Percentiles rank a stretch among this genome's conserved stretches.
Evolutionary conservation across 2,797 vertebrate species (phyloP).

Genomic region (Alosa sapidissima): DNA sequence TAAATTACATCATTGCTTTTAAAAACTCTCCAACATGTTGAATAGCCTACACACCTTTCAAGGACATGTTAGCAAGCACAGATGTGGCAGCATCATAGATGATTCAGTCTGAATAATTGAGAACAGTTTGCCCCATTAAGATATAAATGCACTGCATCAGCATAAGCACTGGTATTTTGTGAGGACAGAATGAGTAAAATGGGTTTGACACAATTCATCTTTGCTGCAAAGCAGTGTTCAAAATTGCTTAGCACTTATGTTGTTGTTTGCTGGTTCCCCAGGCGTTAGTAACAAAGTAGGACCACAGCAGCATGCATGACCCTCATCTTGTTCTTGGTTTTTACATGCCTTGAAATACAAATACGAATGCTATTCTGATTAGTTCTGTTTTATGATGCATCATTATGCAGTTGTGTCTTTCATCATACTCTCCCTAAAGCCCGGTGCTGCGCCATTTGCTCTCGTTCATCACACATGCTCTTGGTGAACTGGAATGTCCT

Average conservation of each 20-base stretch:
- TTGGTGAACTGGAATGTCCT: neutral
- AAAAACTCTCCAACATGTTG: constrained; percentile 8
- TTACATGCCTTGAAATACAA: neutral
- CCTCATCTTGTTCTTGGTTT: neutral
- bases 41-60: neutral
- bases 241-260: neutral
- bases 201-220: neutral
- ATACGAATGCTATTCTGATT: neutral
- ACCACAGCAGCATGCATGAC: neutral
- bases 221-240: neutral
- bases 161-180: neutral
- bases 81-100: neutral
- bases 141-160: neutral
- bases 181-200: neutral
- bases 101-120: neutral
- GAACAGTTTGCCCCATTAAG: neutral
- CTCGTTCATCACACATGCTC: neutral
- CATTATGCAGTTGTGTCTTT: neutral
- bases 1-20: neutral
- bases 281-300: neutral
- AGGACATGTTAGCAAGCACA: neutral
- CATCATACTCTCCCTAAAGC: neutral
- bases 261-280: neutral
- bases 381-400: neutral
- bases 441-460: neutral